A percentile compares a stretch with the other conserved stretches of the same genome.
These are phyloP conservation scores for Macrobrachium nipponense DNA, from an alignment of 1,140 invertebrate genomes.

Conservation along the genomic window DNA sequence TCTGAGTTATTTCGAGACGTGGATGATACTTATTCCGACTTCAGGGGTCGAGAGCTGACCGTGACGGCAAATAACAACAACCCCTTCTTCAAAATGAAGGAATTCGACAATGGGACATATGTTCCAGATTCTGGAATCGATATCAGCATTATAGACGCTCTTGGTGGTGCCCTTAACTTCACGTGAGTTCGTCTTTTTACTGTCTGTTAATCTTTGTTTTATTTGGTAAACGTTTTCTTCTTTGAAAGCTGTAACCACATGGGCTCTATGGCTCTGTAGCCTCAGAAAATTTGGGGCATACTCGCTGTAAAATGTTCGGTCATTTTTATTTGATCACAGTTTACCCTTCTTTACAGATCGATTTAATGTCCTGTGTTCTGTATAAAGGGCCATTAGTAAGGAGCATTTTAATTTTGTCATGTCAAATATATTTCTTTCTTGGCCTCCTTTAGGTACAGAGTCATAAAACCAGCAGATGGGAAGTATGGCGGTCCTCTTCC, in stretches of 20 bases:
- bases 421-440: not conserved
- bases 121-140: conserved; percentile 30
- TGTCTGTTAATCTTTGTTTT: not conserved
- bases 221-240: not conserved
- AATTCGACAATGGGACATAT: conserved; percentile 29
- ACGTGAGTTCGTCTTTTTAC: conserved; percentile 21
- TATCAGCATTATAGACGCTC: conserved; percentile 21
- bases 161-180: conserved; percentile 36
- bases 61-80: conserved; percentile 37
- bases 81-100: conserved; percentile 41
- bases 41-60: conserved; percentile 13
- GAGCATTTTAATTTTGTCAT: not conserved
- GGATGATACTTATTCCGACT: conserved; percentile 2
- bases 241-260: not conserved
- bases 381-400: no score
- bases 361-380: no score
- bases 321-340: no score
- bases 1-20: not conserved
- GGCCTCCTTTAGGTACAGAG: conserved; percentile 7
- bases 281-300: no score
- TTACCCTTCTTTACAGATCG: no score
- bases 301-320: no score
- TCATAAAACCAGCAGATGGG: conserved; percentile 27
- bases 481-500: conserved; percentile 31
- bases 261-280: no score